Evolutionary conservation across 2,888 invertebrate species (phyloP).

Genomic region (Phytoseiulus persimilis): DNA sequence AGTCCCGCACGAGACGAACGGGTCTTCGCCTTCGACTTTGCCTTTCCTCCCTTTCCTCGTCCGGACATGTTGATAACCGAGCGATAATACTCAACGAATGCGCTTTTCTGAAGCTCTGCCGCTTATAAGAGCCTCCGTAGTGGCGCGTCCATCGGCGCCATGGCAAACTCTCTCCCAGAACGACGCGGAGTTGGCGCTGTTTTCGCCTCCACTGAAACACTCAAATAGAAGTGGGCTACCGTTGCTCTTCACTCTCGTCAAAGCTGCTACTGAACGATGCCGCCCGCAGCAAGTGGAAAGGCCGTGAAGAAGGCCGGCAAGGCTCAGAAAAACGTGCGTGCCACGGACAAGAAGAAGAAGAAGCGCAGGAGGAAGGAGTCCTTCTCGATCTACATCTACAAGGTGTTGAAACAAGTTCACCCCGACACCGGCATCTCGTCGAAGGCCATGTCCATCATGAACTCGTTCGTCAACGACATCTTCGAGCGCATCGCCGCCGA

Average conservation of each 20-base stretch:
- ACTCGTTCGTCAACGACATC: slow-evolving; percentile 66
- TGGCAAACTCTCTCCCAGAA: neutral
- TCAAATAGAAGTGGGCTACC: neutral
- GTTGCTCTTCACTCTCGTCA: neutral
- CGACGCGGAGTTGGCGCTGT: neutral
- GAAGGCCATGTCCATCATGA: slow-evolving; percentile 58
- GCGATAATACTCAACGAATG: too few relatives aligned
- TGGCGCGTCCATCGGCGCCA: too few relatives aligned
- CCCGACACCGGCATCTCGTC: slow-evolving; percentile 52
- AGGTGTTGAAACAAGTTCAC: slow-evolving; percentile 51
- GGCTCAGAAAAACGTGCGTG: slow-evolving; percentile 56
- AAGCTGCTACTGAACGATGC: slow-evolving; percentile 42
- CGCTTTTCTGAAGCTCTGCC: too few relatives aligned
- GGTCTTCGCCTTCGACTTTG: too few relatives aligned
- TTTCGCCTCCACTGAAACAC: neutral
- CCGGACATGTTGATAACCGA: too few relatives aligned
- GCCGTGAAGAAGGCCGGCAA: slow-evolving; percentile 52
- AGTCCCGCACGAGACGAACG: too few relatives aligned
- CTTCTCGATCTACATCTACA: slow-evolving; percentile 51
- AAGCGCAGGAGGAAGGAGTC: slow-evolving; percentile 49
- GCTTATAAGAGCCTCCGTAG: too few relatives aligned
- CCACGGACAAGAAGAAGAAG: slow-evolving; percentile 58
- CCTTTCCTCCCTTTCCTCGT: too few relatives aligned
- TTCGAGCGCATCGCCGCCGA: slow-evolving; percentile 64
- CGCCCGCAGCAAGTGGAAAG: slow-evolving; percentile 46